Base-by-base conservation (phyloP, 2,113 vertebrate genomes). In the Brachionichthys hirsutus region DNA sequence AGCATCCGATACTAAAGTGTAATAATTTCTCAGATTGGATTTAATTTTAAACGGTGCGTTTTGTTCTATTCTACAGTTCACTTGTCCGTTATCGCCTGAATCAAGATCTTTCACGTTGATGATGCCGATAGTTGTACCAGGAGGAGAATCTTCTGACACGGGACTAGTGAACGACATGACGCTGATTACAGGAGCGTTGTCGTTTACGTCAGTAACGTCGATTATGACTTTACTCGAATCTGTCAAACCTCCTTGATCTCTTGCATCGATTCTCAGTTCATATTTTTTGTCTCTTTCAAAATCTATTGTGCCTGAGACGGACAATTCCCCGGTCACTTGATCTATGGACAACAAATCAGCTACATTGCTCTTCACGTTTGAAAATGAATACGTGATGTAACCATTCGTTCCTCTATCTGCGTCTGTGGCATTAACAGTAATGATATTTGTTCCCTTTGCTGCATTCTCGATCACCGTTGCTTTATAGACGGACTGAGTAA, bases 401-500 rank as follows among this genome's bases (percentile, higher is more conserved):
- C 75, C 19, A 3, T 92, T 82, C 15, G 75, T 15, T 0, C 90
- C 92, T 0, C 75, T 79, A 15, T 93, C 92, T 8, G 80, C 64
- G 44, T 94, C 92, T 0, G 54, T 57, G 1, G 92, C 92, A 40
- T 84, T 90, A 18, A 93, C 67, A 0, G 72, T 85, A 2, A 44
- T 74, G 2, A 93, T 50, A 1, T 40, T 66, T 0, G 87, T 85
- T 2, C 84, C 90, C 48, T 40, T 14, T 0, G 78, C 72, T 0
- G 88, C 63, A 1, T 89, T 92, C 77, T 94, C 92, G 2, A 70
- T 66, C 0, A 93, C 70, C 1, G 73, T 81, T 0, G 86, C 83
- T 70, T 83, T 89, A 20, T 94, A 93, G 1, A 80, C 62, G 0
- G 78, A 58, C 2, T 88, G 78, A 11, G 72, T 82, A 54, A 85